A percentile compares a stretch with the other conserved stretches of the same genome.
phyloP scores from a whole-genome alignment of 2,113 vertebrate genomes.

The Marcusenius ussheri region DNA sequence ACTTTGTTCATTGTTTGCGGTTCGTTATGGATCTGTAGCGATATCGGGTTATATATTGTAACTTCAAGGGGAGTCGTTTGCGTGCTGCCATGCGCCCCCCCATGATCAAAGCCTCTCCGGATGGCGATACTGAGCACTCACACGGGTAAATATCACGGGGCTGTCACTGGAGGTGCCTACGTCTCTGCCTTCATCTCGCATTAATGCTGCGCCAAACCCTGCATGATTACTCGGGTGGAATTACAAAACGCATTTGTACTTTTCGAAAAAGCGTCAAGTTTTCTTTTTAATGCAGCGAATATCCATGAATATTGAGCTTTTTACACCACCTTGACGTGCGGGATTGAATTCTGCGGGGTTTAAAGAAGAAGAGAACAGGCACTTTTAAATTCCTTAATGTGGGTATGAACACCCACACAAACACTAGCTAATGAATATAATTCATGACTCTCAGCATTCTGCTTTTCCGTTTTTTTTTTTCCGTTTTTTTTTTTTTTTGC shows the following conservation, averaged over 20 bases:
- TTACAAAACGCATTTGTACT: not conserved
- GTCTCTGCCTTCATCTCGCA: not conserved
- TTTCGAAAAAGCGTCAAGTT: not conserved
- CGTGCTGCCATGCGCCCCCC: not conserved
- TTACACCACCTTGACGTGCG: not conserved
- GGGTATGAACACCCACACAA: not conserved
- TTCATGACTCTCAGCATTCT: not conserved
- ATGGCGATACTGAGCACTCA: not conserved
- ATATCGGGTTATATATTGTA: not conserved
- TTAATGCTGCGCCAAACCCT: not conserved
- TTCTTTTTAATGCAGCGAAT: not conserved
- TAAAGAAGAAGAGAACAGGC: not conserved
- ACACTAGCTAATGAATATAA: not conserved
- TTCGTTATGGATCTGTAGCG: not conserved
- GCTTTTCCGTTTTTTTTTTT: not conserved
- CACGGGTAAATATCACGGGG: not conserved
- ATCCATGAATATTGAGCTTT: not conserved
- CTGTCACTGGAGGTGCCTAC: not conserved
- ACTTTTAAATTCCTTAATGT: not conserved
- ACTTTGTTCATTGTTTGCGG: not conserved
- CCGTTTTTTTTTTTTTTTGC: not conserved
- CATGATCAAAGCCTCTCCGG: slow-evolving; percentile 7
- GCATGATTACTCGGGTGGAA: not conserved
- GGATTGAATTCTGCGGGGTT: not conserved
- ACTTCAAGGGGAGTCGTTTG: not conserved